A percentile compares a stretch with the other conserved stretches of the same genome.
Conservation (phyloP, 2,797 vertebrate genomes). For the Vipera latastei region DNA sequence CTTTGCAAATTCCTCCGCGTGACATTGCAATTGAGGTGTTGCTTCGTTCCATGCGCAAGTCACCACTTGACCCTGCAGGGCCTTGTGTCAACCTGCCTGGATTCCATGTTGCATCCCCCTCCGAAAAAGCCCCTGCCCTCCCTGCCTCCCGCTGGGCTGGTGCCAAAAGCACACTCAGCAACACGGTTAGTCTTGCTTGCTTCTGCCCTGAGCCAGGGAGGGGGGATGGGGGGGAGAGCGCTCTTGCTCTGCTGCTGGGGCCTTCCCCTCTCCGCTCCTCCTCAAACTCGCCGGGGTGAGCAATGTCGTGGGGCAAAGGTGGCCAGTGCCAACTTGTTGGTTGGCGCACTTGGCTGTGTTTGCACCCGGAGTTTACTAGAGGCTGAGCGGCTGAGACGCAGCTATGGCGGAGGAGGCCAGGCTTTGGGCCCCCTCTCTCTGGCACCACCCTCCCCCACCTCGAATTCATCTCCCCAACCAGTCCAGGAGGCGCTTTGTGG, state of each 20-base stretch:
- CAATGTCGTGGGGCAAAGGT: background rate
- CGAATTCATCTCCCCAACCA: background rate
- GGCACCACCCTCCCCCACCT: no score
- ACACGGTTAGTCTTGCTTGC: no score
- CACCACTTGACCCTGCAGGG: background rate
- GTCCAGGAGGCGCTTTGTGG: background rate
- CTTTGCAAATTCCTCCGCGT: background rate
- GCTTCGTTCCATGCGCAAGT: background rate
- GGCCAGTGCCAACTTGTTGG: background rate
- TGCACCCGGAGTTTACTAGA: rapidly evolving
- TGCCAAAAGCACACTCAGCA: background rate
- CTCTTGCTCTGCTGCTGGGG: background rate
- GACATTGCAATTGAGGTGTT: background rate
- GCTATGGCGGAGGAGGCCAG: no score
- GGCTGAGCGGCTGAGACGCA: background rate
- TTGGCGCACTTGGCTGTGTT: background rate
- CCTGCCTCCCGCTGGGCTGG: background rate
- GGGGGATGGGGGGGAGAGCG: background rate
- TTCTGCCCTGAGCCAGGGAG: background rate
- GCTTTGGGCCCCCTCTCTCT: background rate
- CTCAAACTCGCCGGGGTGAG: background rate
- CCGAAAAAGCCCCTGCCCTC: background rate
- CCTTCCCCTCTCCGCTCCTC: background rate
- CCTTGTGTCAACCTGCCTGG: background rate
- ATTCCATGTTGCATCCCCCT: background rate